These are phyloP conservation scores for Gila robusta DNA, from an alignment of 2,797 vertebrate species.

Conservation along the genomic window DNA sequence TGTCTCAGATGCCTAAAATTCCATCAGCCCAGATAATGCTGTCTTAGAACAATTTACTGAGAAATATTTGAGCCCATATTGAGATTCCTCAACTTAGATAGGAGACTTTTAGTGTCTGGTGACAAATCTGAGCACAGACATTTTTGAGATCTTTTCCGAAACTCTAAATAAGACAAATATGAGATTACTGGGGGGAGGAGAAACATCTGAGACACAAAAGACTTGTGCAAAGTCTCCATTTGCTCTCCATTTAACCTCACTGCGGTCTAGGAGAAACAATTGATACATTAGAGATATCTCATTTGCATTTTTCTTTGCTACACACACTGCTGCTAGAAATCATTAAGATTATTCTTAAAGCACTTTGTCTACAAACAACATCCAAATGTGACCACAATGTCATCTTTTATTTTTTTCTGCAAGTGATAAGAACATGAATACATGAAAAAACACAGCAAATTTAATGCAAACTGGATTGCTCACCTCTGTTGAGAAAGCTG, in stretches of 20 bases:
- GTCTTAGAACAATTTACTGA: background rate
- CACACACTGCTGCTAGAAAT: background rate
- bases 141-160: background rate
- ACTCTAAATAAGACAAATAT: background rate
- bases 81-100: background rate
- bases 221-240: background rate
- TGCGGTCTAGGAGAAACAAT: background rate
- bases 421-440: slow-evolving; percentile 9
- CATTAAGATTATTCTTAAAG: background rate
- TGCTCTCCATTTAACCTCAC: background rate
- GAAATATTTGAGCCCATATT: background rate
- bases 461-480: slow-evolving; percentile 62
- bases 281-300: background rate
- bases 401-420: slow-evolving; percentile 8
- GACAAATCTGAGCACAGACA: background rate
- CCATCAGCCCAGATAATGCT: background rate
- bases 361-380: background rate
- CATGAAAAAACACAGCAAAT: background rate
- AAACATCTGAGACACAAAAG: background rate
- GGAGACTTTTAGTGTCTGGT: background rate
- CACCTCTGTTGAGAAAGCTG: slow-evolving; percentile 85
- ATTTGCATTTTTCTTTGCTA: background rate
- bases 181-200: background rate
- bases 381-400: background rate
- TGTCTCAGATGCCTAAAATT: background rate